Base-by-base conservation (phyloP, 2,797 vertebrate species). In the Oophaga sylvatica region DNA sequence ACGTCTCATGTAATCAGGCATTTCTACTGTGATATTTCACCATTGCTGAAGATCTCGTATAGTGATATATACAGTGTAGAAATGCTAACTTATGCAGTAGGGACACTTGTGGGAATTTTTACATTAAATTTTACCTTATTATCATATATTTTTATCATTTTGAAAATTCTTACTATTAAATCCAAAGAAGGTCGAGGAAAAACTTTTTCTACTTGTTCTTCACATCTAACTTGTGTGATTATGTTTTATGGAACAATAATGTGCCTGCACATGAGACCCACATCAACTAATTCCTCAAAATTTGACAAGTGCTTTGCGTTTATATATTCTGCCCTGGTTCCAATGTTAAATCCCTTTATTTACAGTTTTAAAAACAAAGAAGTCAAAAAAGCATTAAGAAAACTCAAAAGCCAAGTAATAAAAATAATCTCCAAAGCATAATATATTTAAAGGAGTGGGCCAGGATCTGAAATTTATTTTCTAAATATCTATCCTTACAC, bases 271-370 rank as follows among this genome's bases (percentile, higher is more conserved):
- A 84, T 84, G 82, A 84, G 91, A 60, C 90, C 92, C 20, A 91
- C 81, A 79, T 83, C 88, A 17, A 73, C 80, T n/a, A 86, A 88
- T 56, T 87, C 88, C 10, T 80, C 91, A 82, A 90, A 92, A 59
- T 89, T 91, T 48, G 92, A 93, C 65, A 93, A 93, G 75, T 87
- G 41, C 41, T 62, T 87, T 80, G 68, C 85, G n/a, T 68, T 87
- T 29, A 19, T 87, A 8, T 86, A 86, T n/a, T 29, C 73, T 29
- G 63, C 60, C 9, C 45, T 80, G 22, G 41, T 86, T 41, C 85
- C 85, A 59, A 1, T 86, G 4, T 19, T 86, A 13, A 86, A 86
- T 68, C 85, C 85, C 16, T 22, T 86, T 31, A 85, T 85, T 53
- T 85, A 85, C 22, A 86, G 81, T 71, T 60, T 82, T 0, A 82